Evolutionary conservation across 1,140 invertebrate species (phyloP).

Genomic region (Drosophila littoralis): DNA sequence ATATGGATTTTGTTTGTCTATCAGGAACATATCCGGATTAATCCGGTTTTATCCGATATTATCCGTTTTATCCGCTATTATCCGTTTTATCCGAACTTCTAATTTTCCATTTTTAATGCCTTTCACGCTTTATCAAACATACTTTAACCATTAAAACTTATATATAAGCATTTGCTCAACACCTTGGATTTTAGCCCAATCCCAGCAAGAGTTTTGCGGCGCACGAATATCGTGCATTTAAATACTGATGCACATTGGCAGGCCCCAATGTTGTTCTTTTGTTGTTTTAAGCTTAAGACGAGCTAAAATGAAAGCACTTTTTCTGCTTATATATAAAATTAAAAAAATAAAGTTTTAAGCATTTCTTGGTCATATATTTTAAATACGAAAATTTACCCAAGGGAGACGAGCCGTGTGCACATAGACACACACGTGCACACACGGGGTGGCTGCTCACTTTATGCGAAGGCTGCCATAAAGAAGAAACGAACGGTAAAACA

Average conservation of each 20-base stretch:
- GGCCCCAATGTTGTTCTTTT: background rate
- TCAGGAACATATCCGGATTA: background rate
- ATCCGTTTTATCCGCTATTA: too few species aligned
- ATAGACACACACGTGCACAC: conserved; percentile 16
- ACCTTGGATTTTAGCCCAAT: too few species aligned
- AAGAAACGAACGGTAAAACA: conserved; percentile 79
- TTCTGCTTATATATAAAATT: conserved; percentile 53
- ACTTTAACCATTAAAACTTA: too few species aligned
- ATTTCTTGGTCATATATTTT: conserved; percentile 80
- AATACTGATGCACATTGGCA: conserved; percentile 1
- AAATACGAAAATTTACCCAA: conserved; percentile 79
- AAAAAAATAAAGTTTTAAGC: conserved; percentile 76
- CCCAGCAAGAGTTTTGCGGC: conserved; percentile 10
- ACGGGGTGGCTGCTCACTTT: conserved; percentile 64
- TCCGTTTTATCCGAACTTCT: background rate
- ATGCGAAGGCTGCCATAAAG: conserved; percentile 68
- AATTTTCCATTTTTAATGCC: background rate
- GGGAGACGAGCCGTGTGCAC: conserved; percentile 61
- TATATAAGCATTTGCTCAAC: too few species aligned
- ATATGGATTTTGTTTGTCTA: too few species aligned
- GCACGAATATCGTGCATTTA: conserved; percentile 51
- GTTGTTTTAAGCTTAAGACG: conserved; percentile 49
- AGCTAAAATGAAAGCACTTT: conserved; percentile 45
- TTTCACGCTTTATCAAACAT: too few species aligned
- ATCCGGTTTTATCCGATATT: background rate